A percentile compares a stretch with the other conserved stretches of the same genome.
phyloP scores from a whole-genome alignment of 2,888 invertebrate genomes.

The Leucania comma region DNA sequence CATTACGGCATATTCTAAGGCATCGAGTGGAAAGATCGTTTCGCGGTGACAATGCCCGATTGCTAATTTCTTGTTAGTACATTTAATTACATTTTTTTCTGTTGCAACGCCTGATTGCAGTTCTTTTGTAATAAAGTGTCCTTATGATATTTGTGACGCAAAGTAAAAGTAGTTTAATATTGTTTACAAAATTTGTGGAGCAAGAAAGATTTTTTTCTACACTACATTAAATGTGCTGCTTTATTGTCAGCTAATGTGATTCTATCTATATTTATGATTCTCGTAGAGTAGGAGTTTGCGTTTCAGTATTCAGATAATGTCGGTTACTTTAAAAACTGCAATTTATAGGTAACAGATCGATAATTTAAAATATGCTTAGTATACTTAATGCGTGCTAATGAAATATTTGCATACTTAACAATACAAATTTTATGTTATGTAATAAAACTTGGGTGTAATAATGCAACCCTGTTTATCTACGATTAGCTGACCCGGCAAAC shows the following conservation, averaged over 20 bases:
- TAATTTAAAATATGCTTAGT: slow-evolving; percentile 1
- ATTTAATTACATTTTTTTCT: slow-evolving; percentile 31
- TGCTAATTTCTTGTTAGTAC: slow-evolving; percentile 17
- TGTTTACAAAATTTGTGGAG: slow-evolving; percentile 56
- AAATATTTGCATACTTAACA: slow-evolving; percentile 2
- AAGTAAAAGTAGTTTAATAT: slow-evolving; percentile 44
- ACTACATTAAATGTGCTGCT: slow-evolving; percentile 36
- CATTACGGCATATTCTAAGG: slow-evolving; percentile 62
- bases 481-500: too few species aligned
- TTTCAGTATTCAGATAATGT: slow-evolving; percentile 15
- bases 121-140: slow-evolving; percentile 44
- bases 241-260: slow-evolving; percentile 17
- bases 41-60: slow-evolving; percentile 34
- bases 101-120: slow-evolving; percentile 24
- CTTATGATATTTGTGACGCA: slow-evolving; percentile 54
- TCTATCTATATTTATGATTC: background rate
- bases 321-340: slow-evolving; percentile 14
- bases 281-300: slow-evolving; percentile 7
- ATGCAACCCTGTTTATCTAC: slow-evolving; percentile 16
- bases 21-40: slow-evolving; percentile 40
- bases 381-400: background rate
- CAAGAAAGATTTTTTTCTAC: slow-evolving; percentile 47
- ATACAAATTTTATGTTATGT: slow-evolving; percentile 9
- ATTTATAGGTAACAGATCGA: slow-evolving; percentile 2
- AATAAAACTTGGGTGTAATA: slow-evolving; percentile 19